A percentile compares a stretch with the other conserved stretches of the same genome.
These are phyloP conservation scores for Myoxocephalus aenaeus DNA, from an alignment of 2,797 vertebrate genomes.

Conservation along the genomic window DNA sequence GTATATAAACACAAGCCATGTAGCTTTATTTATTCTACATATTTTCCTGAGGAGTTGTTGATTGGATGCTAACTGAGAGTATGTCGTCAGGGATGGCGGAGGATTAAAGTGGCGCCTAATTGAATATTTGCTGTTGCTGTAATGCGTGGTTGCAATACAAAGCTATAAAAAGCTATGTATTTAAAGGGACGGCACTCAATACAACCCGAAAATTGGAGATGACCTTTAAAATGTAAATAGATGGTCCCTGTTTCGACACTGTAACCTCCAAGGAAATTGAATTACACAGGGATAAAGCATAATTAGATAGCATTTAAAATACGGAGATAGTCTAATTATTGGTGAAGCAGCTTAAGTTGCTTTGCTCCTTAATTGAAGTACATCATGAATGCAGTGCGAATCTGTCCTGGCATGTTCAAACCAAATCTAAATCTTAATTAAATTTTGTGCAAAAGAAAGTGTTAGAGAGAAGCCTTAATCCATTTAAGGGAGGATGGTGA, in stretches of 20 bases:
- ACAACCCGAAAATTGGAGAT: constrained; percentile 50
- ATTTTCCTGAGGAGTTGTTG: constrained; percentile 48
- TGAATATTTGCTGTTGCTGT: constrained; percentile 53
- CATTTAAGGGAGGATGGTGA: constrained; percentile 84
- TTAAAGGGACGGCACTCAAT: constrained; percentile 48
- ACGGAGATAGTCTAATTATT: constrained; percentile 87
- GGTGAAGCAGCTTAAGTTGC: constrained; percentile 86
- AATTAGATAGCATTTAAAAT: constrained; percentile 86
- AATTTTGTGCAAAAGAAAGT: constrained; percentile 85
- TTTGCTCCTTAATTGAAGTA: constrained; percentile 85
- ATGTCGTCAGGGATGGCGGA: constrained; percentile 25
- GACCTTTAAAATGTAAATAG: constrained; percentile 75
- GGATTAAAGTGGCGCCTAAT: constrained; percentile 60
- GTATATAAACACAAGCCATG: constrained; percentile 52
- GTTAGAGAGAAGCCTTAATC: constrained; percentile 84
- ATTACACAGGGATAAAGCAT: constrained; percentile 83
- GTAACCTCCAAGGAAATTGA: constrained; percentile 79
- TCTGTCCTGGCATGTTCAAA: constrained; percentile 86
- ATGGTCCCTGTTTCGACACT: constrained; percentile 44
- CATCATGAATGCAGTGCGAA: constrained; percentile 80
- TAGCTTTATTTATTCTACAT: constrained; percentile 52
- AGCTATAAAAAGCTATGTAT: constrained; percentile 43
- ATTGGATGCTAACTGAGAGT: constrained; percentile 51
- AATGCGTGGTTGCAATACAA: constrained; percentile 32
- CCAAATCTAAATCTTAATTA: constrained; percentile 90